Percentiles rank a stretch among this genome's conserved stretches.
Conservation (phyloP, 2,113 vertebrate species). For the Muscicapa adusta region DNA sequence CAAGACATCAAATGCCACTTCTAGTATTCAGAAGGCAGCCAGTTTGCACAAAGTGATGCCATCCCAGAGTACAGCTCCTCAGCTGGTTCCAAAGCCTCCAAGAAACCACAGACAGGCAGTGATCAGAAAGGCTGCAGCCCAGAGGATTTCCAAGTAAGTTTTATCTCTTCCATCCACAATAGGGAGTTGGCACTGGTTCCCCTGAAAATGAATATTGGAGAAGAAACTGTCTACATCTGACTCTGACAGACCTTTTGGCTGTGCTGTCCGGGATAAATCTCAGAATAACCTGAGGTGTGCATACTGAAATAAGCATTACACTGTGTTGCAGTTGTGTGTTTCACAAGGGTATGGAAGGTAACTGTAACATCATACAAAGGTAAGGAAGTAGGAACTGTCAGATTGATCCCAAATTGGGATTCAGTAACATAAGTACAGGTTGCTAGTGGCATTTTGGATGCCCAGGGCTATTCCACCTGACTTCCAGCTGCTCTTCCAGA, state of each 20-base stretch:
- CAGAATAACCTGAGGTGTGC: neutral
- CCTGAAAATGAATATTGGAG: neutral
- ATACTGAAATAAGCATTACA: neutral
- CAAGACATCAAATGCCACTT: constrained; percentile 69
- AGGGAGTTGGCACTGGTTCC: neutral
- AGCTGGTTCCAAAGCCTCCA: constrained; percentile 82
- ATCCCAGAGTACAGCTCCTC: constrained; percentile 59
- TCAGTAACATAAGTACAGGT: neutral
- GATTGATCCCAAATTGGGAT: neutral
- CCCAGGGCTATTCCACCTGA: neutral
- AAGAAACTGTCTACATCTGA: neutral
- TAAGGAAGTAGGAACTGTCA: neutral
- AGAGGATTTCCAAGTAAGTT: constrained; percentile 87
- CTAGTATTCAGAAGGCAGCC: constrained; percentile 62
- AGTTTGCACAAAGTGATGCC: constrained; percentile 66
- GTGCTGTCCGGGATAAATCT: neutral
- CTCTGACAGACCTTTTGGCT: neutral
- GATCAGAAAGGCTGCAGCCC: constrained; percentile 75
- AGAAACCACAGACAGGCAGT: constrained; percentile 72
- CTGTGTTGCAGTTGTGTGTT: neutral
- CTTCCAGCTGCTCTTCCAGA: neutral
- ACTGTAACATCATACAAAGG: neutral
- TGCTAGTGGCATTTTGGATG: neutral
- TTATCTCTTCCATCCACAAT: neutral
- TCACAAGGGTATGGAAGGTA: neutral